These are phyloP conservation scores for Gymnopithys bicolor DNA, from an alignment of 2,797 vertebrate genomes.

Conservation along the genomic window DNA sequence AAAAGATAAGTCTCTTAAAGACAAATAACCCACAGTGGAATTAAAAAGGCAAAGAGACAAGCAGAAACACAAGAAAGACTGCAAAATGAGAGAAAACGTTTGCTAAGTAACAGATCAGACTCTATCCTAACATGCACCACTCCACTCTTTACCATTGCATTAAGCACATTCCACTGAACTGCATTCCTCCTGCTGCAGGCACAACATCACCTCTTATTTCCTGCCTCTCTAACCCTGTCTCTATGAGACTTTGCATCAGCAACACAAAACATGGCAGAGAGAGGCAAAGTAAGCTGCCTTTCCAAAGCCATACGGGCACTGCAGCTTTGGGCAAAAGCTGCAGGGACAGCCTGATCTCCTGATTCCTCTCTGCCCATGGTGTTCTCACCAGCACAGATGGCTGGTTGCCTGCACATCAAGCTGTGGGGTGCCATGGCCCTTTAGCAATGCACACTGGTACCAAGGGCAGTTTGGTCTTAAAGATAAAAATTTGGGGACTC, in stretches of 20 bases:
- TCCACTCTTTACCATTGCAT: neutral
- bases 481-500: neutral
- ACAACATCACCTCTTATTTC: neutral
- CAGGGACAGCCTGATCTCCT: neutral
- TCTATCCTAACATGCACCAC: neutral
- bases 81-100: neutral
- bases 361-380: rapidly evolving
- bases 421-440: neutral
- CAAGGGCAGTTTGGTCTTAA: neutral
- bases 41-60: neutral
- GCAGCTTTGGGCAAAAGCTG: rapidly evolving
- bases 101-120: neutral
- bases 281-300: neutral
- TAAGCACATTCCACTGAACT: neutral
- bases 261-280: neutral
- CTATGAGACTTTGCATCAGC: neutral
- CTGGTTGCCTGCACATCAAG: neutral
- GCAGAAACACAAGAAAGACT: neutral
- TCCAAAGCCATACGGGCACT: rapidly evolving
- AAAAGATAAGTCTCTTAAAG: neutral
- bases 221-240: neutral
- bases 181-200: neutral
- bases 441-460: neutral
- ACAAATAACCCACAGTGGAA: neutral
- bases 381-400: neutral